Evolutionary conservation across 2,797 vertebrate species (phyloP).

Genomic region (Coregonus ussuriensis): DNA sequence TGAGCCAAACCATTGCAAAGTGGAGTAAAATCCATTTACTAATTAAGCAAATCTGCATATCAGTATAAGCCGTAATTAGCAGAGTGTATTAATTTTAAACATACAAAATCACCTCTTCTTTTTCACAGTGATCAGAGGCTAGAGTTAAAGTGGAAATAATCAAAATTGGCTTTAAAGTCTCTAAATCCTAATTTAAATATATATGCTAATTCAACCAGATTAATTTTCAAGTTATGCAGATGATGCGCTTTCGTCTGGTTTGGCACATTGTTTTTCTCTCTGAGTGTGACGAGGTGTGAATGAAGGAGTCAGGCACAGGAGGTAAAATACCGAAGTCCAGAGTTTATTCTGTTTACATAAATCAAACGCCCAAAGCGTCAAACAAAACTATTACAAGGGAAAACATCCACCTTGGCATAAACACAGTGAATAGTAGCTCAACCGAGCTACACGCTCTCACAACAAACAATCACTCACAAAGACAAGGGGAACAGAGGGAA

Average conservation of each 20-base stretch:
- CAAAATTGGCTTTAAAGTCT: slow-evolving; percentile 73
- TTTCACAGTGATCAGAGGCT: slow-evolving; percentile 65
- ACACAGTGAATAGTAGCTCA: too few species aligned
- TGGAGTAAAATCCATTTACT: slow-evolving; percentile 70
- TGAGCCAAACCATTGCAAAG: slow-evolving; percentile 59
- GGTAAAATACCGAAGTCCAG: too few species aligned
- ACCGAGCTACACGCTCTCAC: too few species aligned
- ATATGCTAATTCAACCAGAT: slow-evolving; percentile 80
- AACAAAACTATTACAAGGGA: too few species aligned
- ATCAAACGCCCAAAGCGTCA: too few species aligned
- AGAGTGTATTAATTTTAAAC: slow-evolving; percentile 71
- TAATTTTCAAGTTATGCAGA: slow-evolving; percentile 77
- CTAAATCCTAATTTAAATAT: slow-evolving; percentile 81
- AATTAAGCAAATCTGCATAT: slow-evolving; percentile 81
- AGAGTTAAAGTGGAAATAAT: slow-evolving; percentile 73
- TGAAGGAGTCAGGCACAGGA: too few species aligned
- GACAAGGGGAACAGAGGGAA: too few species aligned
- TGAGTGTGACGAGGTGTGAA: too few species aligned
- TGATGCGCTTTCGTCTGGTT: slow-evolving; percentile 54
- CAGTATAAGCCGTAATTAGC: slow-evolving; percentile 77
- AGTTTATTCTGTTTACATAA: too few species aligned
- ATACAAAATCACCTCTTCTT: slow-evolving; percentile 64
- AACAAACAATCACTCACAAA: too few species aligned
- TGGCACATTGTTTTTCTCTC: slow-evolving; percentile 57
- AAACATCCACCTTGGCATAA: too few species aligned